Evolutionary conservation across 2,113 vertebrate genomes (phyloP).

Genomic region (Paedocypris sp.): DNA sequence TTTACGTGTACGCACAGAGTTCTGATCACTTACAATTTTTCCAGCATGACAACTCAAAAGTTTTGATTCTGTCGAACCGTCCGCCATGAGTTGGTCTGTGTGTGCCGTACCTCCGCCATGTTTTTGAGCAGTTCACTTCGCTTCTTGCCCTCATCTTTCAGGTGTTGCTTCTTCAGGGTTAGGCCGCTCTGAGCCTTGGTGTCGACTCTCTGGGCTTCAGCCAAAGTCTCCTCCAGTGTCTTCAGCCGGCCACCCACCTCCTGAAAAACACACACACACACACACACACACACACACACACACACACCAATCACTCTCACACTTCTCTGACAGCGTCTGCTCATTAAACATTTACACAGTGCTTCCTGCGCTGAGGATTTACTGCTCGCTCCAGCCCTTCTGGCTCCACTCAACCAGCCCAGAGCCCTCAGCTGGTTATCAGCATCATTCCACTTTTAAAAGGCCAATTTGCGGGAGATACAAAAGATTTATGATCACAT

Average conservation of each 20-base stretch:
- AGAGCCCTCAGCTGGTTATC: no score
- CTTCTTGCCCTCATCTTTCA: constrained; percentile 74
- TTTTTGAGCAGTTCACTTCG: constrained; percentile 68
- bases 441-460: no score
- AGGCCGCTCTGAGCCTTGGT: constrained; percentile 77
- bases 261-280: constrained; percentile 46
- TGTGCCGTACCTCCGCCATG: constrained; percentile 76
- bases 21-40: neutral
- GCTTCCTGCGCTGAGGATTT: neutral
- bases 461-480: no score
- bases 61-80: no score
- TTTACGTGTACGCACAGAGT: no score
- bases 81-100: no score
- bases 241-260: constrained; percentile 62
- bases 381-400: neutral
- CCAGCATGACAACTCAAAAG: neutral
- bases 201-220: constrained; percentile 70
- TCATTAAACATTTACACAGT: constrained; percentile 14
- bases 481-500: no score
- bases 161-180: constrained; percentile 79
- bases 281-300: neutral
- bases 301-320: constrained; percentile 12
- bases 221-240: constrained; percentile 66
- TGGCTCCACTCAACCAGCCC: no score
- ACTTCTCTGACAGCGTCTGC: constrained; percentile 12